Conservation (phyloP, 1,140 invertebrate genomes). For the Papilio glaucus region DNA sequence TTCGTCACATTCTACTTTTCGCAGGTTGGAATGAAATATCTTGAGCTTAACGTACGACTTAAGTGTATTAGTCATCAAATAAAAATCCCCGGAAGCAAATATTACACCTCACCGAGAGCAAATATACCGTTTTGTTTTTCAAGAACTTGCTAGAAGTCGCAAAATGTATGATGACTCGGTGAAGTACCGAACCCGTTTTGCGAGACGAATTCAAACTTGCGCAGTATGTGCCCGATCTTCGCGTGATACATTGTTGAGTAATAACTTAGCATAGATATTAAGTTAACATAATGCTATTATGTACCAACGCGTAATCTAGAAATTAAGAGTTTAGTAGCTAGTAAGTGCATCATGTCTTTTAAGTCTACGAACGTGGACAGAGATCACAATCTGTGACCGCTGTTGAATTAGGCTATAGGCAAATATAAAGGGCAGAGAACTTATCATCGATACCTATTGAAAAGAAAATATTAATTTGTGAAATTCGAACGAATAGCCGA, state of each 20-base stretch:
- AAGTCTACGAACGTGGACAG: neutral
- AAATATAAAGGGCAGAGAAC: too few species aligned
- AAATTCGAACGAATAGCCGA: too few species aligned
- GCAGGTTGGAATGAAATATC: neutral
- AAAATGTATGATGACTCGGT: neutral
- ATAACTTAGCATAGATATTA: neutral
- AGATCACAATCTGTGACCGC: neutral
- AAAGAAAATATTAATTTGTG: too few species aligned
- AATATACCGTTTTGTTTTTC: constrained; percentile 7
- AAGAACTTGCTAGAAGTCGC: neutral
- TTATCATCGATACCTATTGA: too few species aligned
- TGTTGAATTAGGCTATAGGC: too few species aligned
- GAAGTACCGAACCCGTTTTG: neutral
- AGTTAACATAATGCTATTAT: neutral
- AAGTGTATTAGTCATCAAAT: neutral
- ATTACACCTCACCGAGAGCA: constrained; percentile 1
- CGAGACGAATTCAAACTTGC: constrained; percentile 3
- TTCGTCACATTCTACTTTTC: too few species aligned
- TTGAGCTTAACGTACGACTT: neutral
- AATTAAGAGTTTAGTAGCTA: neutral
- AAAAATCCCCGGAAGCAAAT: constrained; percentile 15
- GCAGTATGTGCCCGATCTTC: neutral
- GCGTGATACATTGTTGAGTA: constrained; percentile 9
- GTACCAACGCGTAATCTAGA: neutral
- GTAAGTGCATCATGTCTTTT: too few species aligned